Evolutionary conservation across 2,113 vertebrate genomes (phyloP), one percentile per base, ranked within the genome.

Genomic region (Pelusios castaneus): DNA sequence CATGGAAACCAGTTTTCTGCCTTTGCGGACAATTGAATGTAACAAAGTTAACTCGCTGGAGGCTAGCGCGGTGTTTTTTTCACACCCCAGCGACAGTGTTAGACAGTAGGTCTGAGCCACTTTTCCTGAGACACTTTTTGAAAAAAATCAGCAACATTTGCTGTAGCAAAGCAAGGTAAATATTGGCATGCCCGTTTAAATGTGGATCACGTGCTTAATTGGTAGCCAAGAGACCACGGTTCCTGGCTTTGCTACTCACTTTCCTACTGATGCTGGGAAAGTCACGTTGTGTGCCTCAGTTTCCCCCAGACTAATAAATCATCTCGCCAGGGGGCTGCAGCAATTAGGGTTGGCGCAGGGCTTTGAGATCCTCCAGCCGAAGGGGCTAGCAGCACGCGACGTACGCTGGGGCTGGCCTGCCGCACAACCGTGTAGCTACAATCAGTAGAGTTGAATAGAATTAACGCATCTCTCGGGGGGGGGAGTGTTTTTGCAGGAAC

Each of bases 1-100:
- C 95, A 92, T 92, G 93, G 96, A 95, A 95, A 95, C 91, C 0
- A 0, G 75, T 12, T 49, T 55, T 81, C 82, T 93, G 81, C 27
- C 55, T 89, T 83, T 88, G 84, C 5, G 2, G 58, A 27, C 2
- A 0, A 21, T 27, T 52, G 83, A 79, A 0, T 2, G 91, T 89
- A 70, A 85, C 0, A 0, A n/a, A 0, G 0, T n/a, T 84, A 80
- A 85, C 91, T 94, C 58, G 80, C 87, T 90, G 96, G 91, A 51
- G 67, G 76, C 85, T 52, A 54, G 0, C 6, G 87, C 41, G 38
- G 29, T 17, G 6, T 17, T 51, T 24, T 49, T 34, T 41, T 25
- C 13, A 14, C 13, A 49, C 25, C 12, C 25, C 75, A 1, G 45
- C 16, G 19, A 17, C 2, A 7, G 63, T 38, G 63, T 22, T 70